Evolutionary conservation across 2,888 invertebrate species (phyloP).

Genomic region (Prosapia bicincta): DNA sequence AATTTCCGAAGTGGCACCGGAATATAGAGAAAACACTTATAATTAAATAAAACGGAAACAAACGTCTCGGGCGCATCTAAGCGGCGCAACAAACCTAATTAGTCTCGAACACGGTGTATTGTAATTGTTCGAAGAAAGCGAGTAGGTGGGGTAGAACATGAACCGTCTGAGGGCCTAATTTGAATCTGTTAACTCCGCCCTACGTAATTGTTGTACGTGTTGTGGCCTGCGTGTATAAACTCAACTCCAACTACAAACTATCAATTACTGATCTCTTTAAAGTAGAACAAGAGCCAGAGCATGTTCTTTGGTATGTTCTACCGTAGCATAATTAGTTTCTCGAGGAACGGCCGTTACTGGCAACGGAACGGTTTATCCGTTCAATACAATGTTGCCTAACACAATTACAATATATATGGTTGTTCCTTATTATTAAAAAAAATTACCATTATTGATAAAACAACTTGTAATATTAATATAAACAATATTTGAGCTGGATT

Average conservation of each 20-base stretch:
- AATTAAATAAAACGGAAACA: background rate
- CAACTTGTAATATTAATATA: too few relatives aligned
- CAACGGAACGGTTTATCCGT: too few relatives aligned
- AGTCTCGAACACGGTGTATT: background rate
- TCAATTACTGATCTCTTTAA: background rate
- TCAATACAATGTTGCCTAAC: too few relatives aligned
- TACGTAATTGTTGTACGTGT: background rate
- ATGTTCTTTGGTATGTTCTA: background rate
- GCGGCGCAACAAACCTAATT: background rate
- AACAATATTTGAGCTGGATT: too few relatives aligned
- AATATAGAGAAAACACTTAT: background rate
- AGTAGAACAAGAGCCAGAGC: background rate
- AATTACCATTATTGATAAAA: too few relatives aligned
- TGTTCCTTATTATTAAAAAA: too few relatives aligned
- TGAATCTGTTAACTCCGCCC: slow-evolving; percentile 2
- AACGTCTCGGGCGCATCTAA: background rate
- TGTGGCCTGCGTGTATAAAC: background rate
- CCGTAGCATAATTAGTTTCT: background rate
- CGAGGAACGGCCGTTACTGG: too few relatives aligned
- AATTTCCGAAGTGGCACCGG: background rate
- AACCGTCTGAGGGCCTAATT: background rate
- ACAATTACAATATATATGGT: too few relatives aligned
- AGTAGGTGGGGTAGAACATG: background rate
- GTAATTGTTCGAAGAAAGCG: background rate
- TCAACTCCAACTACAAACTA: background rate